These are phyloP conservation scores for Dryobates pubescens DNA, from an alignment of 2,797 vertebrate species.

Conservation along the genomic window DNA sequence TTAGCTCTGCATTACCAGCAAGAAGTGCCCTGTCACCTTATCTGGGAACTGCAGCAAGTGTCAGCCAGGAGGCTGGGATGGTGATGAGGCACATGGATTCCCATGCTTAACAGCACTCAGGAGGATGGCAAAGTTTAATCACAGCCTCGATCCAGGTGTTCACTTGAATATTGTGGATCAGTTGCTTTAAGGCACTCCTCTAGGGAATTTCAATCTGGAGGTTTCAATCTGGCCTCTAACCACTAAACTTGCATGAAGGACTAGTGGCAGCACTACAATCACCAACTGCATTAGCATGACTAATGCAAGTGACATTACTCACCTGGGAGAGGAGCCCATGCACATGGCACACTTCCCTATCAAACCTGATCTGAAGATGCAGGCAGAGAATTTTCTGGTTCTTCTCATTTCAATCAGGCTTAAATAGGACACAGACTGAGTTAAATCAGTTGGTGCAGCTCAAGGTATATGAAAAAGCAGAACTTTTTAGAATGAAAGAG, in stretches of 20 bases:
- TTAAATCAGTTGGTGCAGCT: background rate
- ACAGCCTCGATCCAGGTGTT: background rate
- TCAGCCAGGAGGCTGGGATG: background rate
- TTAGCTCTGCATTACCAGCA: background rate
- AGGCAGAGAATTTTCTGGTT: background rate
- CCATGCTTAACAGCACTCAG: background rate
- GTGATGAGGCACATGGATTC: background rate
- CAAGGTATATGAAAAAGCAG: background rate
- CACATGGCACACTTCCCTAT: rapidly evolving
- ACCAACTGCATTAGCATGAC: background rate
- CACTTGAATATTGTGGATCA: rapidly evolving
- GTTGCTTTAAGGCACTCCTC: background rate
- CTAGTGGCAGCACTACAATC: background rate
- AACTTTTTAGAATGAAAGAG: background rate
- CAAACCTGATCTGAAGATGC: background rate
- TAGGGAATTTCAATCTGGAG: background rate
- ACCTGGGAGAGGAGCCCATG: background rate
- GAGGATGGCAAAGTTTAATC: background rate
- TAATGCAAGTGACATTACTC: background rate
- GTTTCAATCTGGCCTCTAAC: background rate
- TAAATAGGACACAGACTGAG: background rate
- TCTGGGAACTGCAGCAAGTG: background rate
- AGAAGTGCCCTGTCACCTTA: background rate
- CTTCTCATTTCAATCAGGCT: background rate
- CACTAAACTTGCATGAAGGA: background rate